Percentiles rank a stretch among this genome's conserved stretches.
These are phyloP conservation scores for Magallana nippona DNA, from an alignment of 2,888 invertebrate species.

Conservation along the genomic window DNA sequence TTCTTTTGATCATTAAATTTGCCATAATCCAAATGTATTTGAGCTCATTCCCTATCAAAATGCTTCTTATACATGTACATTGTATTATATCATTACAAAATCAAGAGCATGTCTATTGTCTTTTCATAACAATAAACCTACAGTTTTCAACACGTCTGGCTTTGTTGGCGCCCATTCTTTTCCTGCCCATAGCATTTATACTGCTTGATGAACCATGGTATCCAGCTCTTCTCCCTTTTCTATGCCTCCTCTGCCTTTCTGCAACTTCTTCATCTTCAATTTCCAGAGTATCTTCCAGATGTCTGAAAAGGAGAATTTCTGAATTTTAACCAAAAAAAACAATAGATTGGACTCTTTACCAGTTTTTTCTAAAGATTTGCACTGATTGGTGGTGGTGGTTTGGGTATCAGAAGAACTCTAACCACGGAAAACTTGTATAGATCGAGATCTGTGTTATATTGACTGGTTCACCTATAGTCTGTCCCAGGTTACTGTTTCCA, in stretches of 20 bases:
- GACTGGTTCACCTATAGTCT: no score
- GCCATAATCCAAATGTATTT: no score
- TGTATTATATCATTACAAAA: neutral
- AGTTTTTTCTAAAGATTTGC: no score
- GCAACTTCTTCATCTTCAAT: conserved; percentile 29
- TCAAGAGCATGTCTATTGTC: neutral
- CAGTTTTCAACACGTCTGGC: conserved; percentile 66
- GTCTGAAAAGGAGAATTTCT: conserved; percentile 35
- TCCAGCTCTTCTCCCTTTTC: conserved; percentile 37
- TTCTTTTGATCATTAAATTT: no score
- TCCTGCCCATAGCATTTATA: conserved; percentile 52
- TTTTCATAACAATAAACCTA: conserved; percentile 45
- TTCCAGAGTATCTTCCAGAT: conserved; percentile 37
- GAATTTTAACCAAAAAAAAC: neutral
- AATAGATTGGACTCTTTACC: no score
- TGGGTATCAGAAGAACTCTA: no score
- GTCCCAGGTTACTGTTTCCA: no score
- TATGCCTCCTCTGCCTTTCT: conserved; percentile 19
- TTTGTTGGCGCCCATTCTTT: conserved; percentile 62
- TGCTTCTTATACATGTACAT: no score
- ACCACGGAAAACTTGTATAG: no score
- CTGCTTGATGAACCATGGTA: conserved; percentile 34
- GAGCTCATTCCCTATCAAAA: neutral
- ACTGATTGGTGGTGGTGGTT: no score
- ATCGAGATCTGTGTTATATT: no score